Base-by-base conservation (phyloP, 1,140 invertebrate species). In the Scaptomyza montana region DNA sequence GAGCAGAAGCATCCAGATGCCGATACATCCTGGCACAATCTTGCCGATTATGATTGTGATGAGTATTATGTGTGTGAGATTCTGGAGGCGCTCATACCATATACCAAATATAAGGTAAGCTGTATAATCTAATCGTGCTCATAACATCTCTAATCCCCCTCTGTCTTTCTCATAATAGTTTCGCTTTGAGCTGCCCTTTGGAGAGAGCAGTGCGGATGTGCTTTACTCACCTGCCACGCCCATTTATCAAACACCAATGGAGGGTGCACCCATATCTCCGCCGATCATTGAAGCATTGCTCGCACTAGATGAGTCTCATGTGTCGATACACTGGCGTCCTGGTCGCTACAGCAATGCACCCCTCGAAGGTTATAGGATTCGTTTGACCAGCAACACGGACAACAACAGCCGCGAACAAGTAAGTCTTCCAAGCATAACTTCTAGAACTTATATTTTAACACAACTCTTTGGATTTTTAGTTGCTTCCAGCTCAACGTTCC, bases 301-400 rank as follows among this genome's bases (percentile, higher is more conserved):
- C 30, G 95, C 97, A 0, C 94, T 97, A 36, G 97, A 98, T 90
- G 94, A 96, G n/a, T 95, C 94, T 68, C 94, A 97, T 71, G 95
- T 98, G 28, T 96, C 96, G 61, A 94, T 98, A 10, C 96, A 95
- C 74, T 98, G 97, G 97, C 94, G 95, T 91, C 95, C 96, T 5
- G 97, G 97, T 10, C 93, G 94, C 9, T 97, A 97, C 87, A 95
- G 96, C 21, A 98, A 98, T 92, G 97, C 97, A 59, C 96, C 96
- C 66, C 93, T 98, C 72, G 93, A 93, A 77, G 94, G 94, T 60
- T 90, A 90, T 36, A 94, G 94, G 81, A 93, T 95, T 79, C 94
- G 90, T 91, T 95, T 90, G 94, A 96, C 94, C 94, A 7, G 30
- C 30, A 95, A 87, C 76, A 33, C 16, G 0, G 16, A 9, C 2